Evolutionary conservation across 2,113 vertebrate genomes (phyloP).

Genomic region (Pan paniscus): DNA sequence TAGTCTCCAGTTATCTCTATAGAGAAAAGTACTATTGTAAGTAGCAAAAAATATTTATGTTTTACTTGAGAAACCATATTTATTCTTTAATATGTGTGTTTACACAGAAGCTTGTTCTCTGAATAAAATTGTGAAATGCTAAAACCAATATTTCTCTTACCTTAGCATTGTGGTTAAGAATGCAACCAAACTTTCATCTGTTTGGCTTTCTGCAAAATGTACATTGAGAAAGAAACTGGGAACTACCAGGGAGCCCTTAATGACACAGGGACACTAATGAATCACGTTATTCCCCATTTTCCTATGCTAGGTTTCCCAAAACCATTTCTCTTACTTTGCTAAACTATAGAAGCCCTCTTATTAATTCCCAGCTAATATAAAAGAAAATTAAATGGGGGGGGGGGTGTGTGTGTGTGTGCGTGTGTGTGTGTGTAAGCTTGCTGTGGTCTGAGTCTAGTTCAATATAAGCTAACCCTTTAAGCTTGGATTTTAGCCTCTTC

Average conservation of each 20-base stretch:
- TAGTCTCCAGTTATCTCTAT: neutral
- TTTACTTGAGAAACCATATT: neutral
- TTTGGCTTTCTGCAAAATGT: constrained; percentile 17
- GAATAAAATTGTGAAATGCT: neutral
- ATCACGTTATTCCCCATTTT: neutral
- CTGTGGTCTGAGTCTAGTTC: neutral
- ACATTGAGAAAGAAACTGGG: neutral
- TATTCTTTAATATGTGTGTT: neutral
- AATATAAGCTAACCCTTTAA: neutral
- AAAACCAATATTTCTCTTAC: neutral
- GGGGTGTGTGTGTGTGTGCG: neutral
- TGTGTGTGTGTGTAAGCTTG: neutral
- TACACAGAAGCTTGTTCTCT: neutral
- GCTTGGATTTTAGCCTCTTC: neutral
- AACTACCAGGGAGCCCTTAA: neutral
- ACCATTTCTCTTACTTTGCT: neutral
- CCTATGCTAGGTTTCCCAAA: neutral
- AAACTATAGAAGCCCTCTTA: neutral
- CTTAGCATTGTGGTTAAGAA: neutral
- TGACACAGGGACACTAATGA: neutral
- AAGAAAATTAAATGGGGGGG: neutral
- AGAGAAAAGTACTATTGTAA: neutral
- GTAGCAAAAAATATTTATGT: constrained; percentile 10
- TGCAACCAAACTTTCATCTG: neutral
- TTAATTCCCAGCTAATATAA: neutral